Evolutionary conservation across 2,113 vertebrate genomes (phyloP), one percentile per base, ranked within the genome.

Genomic region (Mixornis gularis): DNA sequence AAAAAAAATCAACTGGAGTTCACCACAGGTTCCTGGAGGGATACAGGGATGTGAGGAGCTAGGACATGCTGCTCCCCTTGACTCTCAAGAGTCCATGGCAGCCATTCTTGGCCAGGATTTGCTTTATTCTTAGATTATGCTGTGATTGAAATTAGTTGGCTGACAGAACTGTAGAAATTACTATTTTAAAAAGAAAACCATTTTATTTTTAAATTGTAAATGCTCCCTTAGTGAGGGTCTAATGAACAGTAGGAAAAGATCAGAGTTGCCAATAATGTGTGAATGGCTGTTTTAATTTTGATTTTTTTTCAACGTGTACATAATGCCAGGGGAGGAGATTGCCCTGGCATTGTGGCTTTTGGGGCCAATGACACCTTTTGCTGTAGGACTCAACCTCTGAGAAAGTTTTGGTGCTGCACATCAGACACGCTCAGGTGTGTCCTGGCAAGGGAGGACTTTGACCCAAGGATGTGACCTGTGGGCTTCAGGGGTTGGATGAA

Each of bases 81-180:
- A 30, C 91, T 92, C 41, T 43, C 26, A 32, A 88, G 36, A 49
- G 51, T 53, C 64, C 9, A 0, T 55, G 43, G 63, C 70, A 85
- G 79, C 73, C 85, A 13, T 48, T 87, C 78, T 58, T 69, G 88
- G 91, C 73, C 86, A 89, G 89, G 69, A 74, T 94, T 82, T 89
- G 81, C 87, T 94, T 93, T 89, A 64, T 79, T 94, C 49, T 93
- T 92, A 95, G 95, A 93, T 95, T 85, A 85, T 79, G 78, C 84
- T 4, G 12, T 93, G 92, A 96, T 90, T 85, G 82, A 96, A 82
- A 88, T 81, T 85, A 96, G 85, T 72, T 95, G 90, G 69, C 84
- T 87, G 80, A 87, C 80, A 85, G 58, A 85, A 87, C 51, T 43
- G 53, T 96, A 87, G 83, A 72, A 74, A 78, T 86, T 82, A 77